phyloP scores from a whole-genome alignment of 2,113 vertebrate species.

The Clarias gariepinus region DNA sequence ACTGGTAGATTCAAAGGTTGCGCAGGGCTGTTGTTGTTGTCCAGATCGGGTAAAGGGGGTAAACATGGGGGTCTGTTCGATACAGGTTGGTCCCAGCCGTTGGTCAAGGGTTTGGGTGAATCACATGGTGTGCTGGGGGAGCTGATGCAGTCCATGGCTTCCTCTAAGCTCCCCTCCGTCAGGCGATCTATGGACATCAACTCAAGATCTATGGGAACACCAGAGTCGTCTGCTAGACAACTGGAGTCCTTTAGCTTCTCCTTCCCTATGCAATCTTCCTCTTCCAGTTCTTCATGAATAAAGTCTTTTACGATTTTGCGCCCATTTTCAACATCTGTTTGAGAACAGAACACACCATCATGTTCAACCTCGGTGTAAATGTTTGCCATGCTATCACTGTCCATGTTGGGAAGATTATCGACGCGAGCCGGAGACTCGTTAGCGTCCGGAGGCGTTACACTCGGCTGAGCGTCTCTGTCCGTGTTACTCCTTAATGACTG shows the following conservation, averaged over 20 bases:
- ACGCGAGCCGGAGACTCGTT: not conserved
- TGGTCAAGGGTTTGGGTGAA: slow-evolving; percentile 48
- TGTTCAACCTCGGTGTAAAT: slow-evolving; percentile 20
- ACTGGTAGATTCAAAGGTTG: slow-evolving; percentile 73
- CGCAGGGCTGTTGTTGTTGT: slow-evolving; percentile 80
- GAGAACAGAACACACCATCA: slow-evolving; percentile 19
- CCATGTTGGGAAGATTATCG: not conserved
- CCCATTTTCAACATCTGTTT: not conserved
- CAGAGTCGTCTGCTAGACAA: slow-evolving; percentile 49
- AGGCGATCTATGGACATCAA: slow-evolving; percentile 64
- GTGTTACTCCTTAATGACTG: not conserved
- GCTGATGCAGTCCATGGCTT: slow-evolving; percentile 79
- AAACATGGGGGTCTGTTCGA: slow-evolving; percentile 63
- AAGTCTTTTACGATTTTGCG: slow-evolving; percentile 6
- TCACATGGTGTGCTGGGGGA: slow-evolving; percentile 66
- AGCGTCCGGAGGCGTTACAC: not conserved
- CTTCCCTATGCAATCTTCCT: not conserved
- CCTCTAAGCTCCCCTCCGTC: slow-evolving; percentile 58
- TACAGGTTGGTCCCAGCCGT: slow-evolving; percentile 68
- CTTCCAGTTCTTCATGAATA: not conserved
- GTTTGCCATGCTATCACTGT: slow-evolving; percentile 35
- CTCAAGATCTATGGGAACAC: slow-evolving; percentile 64
- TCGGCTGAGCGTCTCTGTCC: not conserved
- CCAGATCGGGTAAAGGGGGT: slow-evolving; percentile 59
- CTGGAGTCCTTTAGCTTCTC: not conserved